These are phyloP conservation scores for Propithecus coquereli DNA, from an alignment of 2,113 vertebrate genomes.

Conservation along the genomic window DNA sequence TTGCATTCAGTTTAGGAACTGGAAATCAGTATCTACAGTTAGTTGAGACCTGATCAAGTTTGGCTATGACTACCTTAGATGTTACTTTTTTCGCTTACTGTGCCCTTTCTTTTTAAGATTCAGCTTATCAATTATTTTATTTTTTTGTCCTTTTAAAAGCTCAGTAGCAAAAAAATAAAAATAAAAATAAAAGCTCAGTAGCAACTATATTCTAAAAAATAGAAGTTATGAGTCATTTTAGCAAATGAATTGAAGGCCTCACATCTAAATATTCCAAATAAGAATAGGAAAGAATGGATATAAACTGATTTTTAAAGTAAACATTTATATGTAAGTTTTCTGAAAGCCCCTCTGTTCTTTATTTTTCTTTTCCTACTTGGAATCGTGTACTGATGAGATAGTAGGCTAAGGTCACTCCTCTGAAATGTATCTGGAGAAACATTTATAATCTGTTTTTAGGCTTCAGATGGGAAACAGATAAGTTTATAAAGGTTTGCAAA, in stretches of 20 bases:
- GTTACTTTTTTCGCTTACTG: background rate
- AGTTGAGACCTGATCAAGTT: background rate
- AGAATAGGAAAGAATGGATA: background rate
- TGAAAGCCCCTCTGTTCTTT: background rate
- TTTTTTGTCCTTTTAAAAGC: background rate
- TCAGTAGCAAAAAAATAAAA: background rate
- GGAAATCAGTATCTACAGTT: background rate
- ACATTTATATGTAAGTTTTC: background rate
- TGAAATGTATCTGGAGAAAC: background rate
- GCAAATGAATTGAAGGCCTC: background rate
- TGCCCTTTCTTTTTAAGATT: background rate
- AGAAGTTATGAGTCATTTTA: conserved; percentile 30
- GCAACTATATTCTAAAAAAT: background rate
- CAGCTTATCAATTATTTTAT: background rate
- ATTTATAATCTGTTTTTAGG: conserved; percentile 17
- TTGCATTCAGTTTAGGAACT: background rate
- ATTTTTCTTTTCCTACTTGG: background rate
- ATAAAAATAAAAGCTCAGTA: background rate
- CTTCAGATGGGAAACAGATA: background rate
- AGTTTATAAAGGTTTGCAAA: background rate
- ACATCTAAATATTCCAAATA: background rate
- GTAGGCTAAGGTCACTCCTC: background rate
- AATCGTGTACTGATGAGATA: background rate
- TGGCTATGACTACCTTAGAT: background rate
- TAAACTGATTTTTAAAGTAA: conserved; percentile 9